Evolutionary conservation across 1,140 invertebrate genomes (phyloP), one percentile per base, ranked within the genome.

Genomic region (Conus ventricosus): DNA sequence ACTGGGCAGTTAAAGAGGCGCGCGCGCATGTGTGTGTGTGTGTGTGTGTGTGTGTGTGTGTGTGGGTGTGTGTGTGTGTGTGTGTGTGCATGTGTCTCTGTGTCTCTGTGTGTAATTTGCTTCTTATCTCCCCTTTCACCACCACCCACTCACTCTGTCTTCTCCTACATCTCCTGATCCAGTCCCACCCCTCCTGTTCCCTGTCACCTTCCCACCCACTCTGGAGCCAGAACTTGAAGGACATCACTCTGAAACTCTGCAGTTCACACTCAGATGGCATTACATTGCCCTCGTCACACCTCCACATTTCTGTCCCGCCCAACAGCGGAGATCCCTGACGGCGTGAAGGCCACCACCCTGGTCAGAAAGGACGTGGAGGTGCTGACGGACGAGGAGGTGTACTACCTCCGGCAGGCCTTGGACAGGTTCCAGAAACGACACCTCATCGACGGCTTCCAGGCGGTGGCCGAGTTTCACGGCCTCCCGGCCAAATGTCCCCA

Each of bases 391-490:
- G 83, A 88, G 67, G 91, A 91, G 71, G 71, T 85, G 20, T 88
- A 84, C 53, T 81, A 84, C 11, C 82, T 91, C n/a, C 84, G 91
- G 11, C 15, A 87, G 27, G 91, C 90, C 7, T 4, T 91, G 87
- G 55, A 53, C 8, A 71, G 88, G 27, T 87, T 91, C 51, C 84
- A 89, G 83, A 88, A 88, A 89, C 63, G 91, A 91, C 82, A 84
- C 81, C 13, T 90, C n/a, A 88, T 89, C 3, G 90, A 90, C 55
- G 91, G 91, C 17, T 91, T 81, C 90, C 88, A 91, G 87, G 90
- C 89, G 63, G 89, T 89, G 15, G 89, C 90, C 17, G 89, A 90
- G 82, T 91, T 89, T 80, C 91, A 91, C 76, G 91, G 89, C 5
- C 78, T 90, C 20, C 91, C 91, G 17, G 88, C 88, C 10, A 84